Evolutionary conservation across 2,797 vertebrate species (phyloP).

Genomic region (Falco concolor): DNA sequence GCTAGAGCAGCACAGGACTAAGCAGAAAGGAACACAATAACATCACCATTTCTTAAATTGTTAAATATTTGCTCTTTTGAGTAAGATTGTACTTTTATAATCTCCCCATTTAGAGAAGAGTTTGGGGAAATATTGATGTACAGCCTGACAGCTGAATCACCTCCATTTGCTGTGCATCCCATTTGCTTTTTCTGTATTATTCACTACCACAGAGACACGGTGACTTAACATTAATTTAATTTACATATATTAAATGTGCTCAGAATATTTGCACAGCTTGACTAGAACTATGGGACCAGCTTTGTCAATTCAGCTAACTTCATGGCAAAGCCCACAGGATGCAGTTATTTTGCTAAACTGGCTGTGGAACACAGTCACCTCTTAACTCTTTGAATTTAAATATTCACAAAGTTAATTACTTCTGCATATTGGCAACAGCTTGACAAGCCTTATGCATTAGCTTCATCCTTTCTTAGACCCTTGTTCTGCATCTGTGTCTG

Average conservation of each 20-base stretch:
- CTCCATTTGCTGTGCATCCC: not conserved
- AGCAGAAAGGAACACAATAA: not conserved
- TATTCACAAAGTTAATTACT: not conserved
- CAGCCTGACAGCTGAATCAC: not conserved
- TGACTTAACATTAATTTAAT: slow-evolving; percentile 60
- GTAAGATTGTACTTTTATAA: not conserved
- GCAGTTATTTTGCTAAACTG: not conserved
- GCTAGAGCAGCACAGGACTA: not conserved
- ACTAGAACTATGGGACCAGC: not conserved
- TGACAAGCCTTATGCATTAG: not conserved
- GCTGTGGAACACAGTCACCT: not conserved
- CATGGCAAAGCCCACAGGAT: not conserved
- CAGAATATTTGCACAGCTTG: slow-evolving; percentile 9
- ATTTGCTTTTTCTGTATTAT: slow-evolving; percentile 31
- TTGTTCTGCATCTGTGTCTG: not conserved
- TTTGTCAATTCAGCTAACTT: slow-evolving; percentile 8
- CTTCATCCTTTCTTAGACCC: not conserved
- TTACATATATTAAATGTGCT: slow-evolving; percentile 34
- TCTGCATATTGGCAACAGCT: not conserved
- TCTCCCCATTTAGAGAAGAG: not conserved
- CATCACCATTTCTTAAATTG: not conserved
- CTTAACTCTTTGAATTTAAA: not conserved
- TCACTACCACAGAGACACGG: not conserved
- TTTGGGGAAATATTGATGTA: not conserved
- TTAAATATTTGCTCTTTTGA: not conserved